Percentiles rank a stretch among this genome's conserved stretches.
Evolutionary conservation across 2,797 vertebrate species (phyloP).

Genomic region (Myotis daubentonii): DNA sequence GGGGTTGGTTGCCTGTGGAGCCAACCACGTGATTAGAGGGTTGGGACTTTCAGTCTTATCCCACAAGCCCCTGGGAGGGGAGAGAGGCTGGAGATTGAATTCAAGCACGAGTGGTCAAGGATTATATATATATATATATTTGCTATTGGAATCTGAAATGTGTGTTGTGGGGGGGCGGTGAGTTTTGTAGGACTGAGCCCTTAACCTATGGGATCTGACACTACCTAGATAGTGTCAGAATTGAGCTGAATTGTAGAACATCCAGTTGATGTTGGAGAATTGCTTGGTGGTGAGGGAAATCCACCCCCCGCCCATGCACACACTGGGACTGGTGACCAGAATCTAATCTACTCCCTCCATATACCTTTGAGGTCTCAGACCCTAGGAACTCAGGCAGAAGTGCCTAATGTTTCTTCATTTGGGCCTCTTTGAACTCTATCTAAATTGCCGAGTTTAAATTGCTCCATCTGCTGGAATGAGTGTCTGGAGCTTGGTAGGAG

Average conservation of each 20-base stretch:
- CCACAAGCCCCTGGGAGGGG: background rate
- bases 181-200: background rate
- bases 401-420: background rate
- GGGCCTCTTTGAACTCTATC: constrained; percentile 8
- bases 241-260: background rate
- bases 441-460: background rate
- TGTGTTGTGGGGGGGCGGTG: fast-evolving
- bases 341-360: background rate
- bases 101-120: background rate
- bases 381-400: background rate
- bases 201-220: background rate
- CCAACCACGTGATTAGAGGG: background rate
- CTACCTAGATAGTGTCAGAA: background rate
- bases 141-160: background rate
- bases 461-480: background rate
- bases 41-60: background rate
- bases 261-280: background rate
- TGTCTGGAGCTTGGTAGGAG: background rate
- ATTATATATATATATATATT: background rate
- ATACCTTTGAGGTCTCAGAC: background rate
- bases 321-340: background rate
- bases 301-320: background rate
- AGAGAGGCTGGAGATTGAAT: background rate
- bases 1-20: background rate
- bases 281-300: background rate